These are phyloP conservation scores for Anoplius nigerrimus DNA, from an alignment of 2,888 invertebrate species.

Conservation along the genomic window DNA sequence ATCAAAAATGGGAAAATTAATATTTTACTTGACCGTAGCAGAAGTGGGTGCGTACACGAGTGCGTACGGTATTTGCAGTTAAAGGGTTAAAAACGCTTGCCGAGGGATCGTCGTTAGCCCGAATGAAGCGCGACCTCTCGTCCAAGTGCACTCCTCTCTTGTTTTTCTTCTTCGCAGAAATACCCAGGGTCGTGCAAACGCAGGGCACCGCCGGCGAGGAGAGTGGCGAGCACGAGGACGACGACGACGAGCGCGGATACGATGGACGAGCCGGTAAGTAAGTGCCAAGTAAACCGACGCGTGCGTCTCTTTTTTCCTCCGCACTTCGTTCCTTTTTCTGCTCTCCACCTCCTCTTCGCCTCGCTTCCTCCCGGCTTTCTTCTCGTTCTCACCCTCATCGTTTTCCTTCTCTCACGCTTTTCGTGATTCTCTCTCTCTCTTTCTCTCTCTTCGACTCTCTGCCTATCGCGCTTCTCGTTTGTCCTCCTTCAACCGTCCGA, in stretches of 20 bases:
- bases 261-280: constrained; percentile 75
- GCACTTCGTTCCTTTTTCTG: neutral
- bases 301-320: neutral
- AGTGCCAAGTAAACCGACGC: constrained; percentile 39
- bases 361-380: neutral
- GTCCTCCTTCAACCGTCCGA: neutral
- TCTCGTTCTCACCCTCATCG: neutral
- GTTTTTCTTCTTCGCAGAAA: constrained; percentile 78
- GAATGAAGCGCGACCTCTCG: constrained; percentile 6
- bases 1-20: too few species aligned
- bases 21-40: too few species aligned
- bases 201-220: constrained; percentile 77
- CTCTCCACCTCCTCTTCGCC: neutral
- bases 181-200: constrained; percentile 84
- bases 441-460: too few species aligned
- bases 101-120: neutral
- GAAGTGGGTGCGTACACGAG: too few species aligned
- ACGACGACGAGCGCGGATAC: constrained; percentile 81
- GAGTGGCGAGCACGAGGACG: constrained; percentile 71
- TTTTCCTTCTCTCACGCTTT: neutral
- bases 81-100: too few species aligned
- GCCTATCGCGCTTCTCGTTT: too few species aligned
- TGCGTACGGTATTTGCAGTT: too few species aligned
- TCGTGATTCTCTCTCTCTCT: neutral
- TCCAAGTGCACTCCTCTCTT: neutral